Percentiles rank a stretch among this genome's conserved stretches.
Conservation (phyloP, 2,113 vertebrate genomes). For the Sphyrna mokarran region DNA sequence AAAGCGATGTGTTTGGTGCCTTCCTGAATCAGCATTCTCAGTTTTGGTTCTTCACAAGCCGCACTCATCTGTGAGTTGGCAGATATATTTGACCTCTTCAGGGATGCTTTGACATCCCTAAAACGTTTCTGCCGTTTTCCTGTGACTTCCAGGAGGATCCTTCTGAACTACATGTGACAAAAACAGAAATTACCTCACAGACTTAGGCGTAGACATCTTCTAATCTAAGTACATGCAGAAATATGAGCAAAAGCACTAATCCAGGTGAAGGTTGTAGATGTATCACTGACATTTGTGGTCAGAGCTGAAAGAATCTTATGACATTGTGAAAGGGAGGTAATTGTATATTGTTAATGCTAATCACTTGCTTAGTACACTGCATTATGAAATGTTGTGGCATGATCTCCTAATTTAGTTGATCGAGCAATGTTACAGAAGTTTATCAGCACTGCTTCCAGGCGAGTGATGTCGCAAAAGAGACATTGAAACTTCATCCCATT, state of each 20-base stretch:
- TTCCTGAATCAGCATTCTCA: too few relatives aligned
- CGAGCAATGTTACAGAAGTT: not conserved
- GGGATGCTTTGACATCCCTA: too few relatives aligned
- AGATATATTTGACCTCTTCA: too few relatives aligned
- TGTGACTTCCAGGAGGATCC: too few relatives aligned
- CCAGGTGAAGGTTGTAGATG: not conserved
- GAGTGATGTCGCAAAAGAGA: not conserved
- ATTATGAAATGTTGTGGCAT: not conserved
- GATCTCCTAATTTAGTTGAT: not conserved
- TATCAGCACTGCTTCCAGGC: not conserved
- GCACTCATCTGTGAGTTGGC: too few relatives aligned
- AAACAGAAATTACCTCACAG: not conserved
- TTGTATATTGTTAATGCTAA: too few relatives aligned
- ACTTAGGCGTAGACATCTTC: not conserved
- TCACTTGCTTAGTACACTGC: not conserved
- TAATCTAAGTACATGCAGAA: not conserved
- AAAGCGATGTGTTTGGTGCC: too few relatives aligned
- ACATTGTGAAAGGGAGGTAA: too few relatives aligned
- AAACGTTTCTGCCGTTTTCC: too few relatives aligned
- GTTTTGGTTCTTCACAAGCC: too few relatives aligned
- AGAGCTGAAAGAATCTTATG: not conserved
- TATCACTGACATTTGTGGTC: not conserved
- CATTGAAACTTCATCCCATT: not conserved
- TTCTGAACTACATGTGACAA: not conserved
- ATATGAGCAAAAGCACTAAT: not conserved